Conservation (phyloP, 2,797 vertebrate species). For the Myotis planiceps region DNA sequence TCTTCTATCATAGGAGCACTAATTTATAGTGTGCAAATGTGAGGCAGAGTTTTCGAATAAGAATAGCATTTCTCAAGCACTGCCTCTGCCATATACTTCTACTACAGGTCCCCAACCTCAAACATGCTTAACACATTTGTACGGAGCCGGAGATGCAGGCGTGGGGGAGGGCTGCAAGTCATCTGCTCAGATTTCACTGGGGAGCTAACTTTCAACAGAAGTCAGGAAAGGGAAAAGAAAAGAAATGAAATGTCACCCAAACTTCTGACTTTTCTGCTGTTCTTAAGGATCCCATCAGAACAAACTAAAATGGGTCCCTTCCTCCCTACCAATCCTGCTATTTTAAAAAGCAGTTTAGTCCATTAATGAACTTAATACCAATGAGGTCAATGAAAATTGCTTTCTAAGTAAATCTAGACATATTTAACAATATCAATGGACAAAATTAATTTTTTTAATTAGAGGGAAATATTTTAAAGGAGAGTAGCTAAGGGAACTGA, state of each 20-base stretch:
- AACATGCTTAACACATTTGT: constrained; percentile 48
- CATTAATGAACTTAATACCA: constrained; percentile 55
- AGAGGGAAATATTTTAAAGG: constrained; percentile 25
- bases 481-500: constrained; percentile 41
- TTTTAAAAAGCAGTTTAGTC: constrained; percentile 35
- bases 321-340: not conserved
- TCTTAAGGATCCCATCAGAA: constrained; percentile 57
- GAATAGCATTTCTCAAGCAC: constrained; percentile 48
- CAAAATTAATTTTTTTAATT: constrained; percentile 44
- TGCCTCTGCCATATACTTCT: constrained; percentile 44
- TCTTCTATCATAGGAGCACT: constrained; percentile 38
- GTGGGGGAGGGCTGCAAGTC: not conserved
- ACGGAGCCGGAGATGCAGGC: not conserved
- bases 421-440: constrained; percentile 36
- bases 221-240: not conserved
- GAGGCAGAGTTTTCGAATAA: constrained; percentile 32
- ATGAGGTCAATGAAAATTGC: constrained; percentile 53
- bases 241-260: constrained; percentile 24
- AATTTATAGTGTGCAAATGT: constrained; percentile 31
- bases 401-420: constrained; percentile 57
- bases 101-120: constrained; percentile 41
- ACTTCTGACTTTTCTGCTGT: constrained; percentile 47
- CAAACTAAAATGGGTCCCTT: constrained; percentile 55
- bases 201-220: constrained; percentile 18
- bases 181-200: constrained; percentile 63